Conservation (phyloP, 2,888 invertebrate species). For the Mythimna ferrago region DNA sequence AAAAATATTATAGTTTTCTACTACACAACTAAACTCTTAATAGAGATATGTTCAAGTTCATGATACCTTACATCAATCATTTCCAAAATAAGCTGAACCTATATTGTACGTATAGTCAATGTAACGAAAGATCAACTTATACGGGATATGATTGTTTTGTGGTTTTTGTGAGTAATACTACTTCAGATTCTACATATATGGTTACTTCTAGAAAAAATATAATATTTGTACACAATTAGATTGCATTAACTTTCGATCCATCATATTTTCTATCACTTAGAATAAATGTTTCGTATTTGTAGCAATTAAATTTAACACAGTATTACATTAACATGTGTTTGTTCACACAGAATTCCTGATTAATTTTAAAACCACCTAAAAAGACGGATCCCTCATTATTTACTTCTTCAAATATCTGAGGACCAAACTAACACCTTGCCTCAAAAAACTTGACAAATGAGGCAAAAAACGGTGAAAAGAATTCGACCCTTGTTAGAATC, state of each 20-base stretch:
- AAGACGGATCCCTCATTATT: conserved; percentile 26
- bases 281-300: neutral
- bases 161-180: neutral
- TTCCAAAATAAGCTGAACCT: neutral
- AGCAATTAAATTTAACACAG: neutral
- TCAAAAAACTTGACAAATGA: conserved; percentile 80
- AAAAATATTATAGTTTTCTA: neutral
- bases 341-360: conserved; percentile 11
- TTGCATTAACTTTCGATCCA: neutral
- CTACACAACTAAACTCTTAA: neutral
- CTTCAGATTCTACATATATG: neutral
- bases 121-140: neutral
- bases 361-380: conserved; percentile 22
- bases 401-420: conserved; percentile 42
- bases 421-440: conserved; percentile 43
- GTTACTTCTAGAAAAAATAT: neutral
- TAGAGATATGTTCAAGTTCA: neutral
- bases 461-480: conserved; percentile 69
- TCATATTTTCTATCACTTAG: neutral
- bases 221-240: neutral
- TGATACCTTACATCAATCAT: too few relatives aligned
- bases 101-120: neutral
- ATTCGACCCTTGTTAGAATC: conserved; percentile 72
- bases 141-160: neutral
- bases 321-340: neutral